phyloP scores from a whole-genome alignment of 2,888 invertebrate species.

The Polyommatus iphigenia region DNA sequence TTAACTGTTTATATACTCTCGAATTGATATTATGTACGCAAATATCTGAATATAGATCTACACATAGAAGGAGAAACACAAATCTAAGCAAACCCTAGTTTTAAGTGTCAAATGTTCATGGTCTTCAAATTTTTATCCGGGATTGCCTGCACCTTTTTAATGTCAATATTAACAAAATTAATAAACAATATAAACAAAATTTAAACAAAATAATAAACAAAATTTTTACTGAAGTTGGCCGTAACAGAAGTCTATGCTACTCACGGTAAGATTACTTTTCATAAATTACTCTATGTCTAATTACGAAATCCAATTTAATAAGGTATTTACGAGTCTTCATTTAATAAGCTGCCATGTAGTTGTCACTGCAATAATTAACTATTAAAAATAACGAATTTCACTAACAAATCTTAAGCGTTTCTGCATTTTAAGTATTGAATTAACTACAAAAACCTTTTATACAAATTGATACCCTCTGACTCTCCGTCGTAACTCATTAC shows the following conservation, averaged over 20 bases:
- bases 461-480: constrained; percentile 29
- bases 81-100: not conserved
- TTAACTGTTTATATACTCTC: not conserved
- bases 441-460: constrained; percentile 18
- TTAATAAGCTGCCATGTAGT: not conserved
- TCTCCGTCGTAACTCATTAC: constrained; percentile 24
- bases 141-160: too few relatives aligned
- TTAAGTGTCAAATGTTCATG: not conserved
- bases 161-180: too few relatives aligned
- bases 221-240: not conserved
- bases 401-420: constrained; percentile 24
- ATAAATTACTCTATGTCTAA: not conserved
- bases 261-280: not conserved
- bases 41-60: not conserved
- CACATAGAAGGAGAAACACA: not conserved
- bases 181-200: too few relatives aligned
- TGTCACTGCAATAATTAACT: constrained; percentile 6
- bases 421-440: constrained; percentile 23
- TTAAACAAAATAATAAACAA: too few relatives aligned
- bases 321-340: not conserved
- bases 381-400: constrained; percentile 16
- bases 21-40: not conserved
- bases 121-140: too few relatives aligned
- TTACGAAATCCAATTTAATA: not conserved
- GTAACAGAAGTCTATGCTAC: not conserved